phyloP scores from a whole-genome alignment of 2,113 vertebrate genomes.

The Sturnira hondurensis region DNA sequence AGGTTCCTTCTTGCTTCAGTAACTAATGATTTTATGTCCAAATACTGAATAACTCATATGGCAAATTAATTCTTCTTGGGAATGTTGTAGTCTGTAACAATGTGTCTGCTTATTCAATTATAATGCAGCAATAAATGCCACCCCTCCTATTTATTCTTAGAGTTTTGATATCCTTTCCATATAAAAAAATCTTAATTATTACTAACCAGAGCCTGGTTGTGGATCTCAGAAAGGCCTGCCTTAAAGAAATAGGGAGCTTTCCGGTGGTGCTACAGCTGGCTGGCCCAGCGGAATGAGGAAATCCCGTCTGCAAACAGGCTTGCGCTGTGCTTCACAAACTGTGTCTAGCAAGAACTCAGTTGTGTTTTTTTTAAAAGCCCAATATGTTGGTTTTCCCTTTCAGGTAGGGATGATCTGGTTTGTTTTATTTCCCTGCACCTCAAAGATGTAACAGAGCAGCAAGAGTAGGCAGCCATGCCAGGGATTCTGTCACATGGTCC shows the following conservation, averaged over 20 bases:
- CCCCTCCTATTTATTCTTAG: background rate
- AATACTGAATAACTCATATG: constrained; percentile 3
- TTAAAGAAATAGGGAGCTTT: background rate
- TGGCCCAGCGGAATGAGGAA: background rate
- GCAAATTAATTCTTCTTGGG: constrained; percentile 14
- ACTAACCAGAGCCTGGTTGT: background rate
- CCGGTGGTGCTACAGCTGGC: background rate
- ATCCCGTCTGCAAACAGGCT: background rate
- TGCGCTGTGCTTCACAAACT: background rate
- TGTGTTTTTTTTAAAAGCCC: background rate
- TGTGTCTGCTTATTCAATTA: background rate
- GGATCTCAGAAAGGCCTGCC: background rate
- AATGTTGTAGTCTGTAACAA: background rate
- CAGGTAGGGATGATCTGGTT: background rate
- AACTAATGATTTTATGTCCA: constrained; percentile 22
- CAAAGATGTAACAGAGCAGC: background rate
- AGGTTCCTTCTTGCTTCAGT: background rate
- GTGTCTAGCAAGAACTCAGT: background rate
- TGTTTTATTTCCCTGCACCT: background rate
- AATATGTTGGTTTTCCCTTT: background rate
- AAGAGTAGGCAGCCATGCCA: background rate
- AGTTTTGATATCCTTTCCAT: background rate
- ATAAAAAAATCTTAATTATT: background rate
- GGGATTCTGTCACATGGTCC: background rate
- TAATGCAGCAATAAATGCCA: background rate